Conservation (phyloP, 2,797 vertebrate species). For the Paguma larvata region DNA sequence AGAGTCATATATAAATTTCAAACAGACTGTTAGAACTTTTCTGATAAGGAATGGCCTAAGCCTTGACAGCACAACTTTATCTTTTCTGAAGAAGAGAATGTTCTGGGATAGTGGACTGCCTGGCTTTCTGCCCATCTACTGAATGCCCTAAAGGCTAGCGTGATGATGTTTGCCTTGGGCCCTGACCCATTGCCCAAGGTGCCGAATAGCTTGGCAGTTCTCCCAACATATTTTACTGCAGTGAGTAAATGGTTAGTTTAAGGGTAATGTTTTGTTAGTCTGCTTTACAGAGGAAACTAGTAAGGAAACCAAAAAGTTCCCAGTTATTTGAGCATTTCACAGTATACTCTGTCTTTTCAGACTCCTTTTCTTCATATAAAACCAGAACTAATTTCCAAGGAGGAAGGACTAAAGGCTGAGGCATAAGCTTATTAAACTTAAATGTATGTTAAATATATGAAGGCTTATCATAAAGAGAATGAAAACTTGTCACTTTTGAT, state of each 20-base stretch:
- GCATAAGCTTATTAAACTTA: slow-evolving; percentile 61
- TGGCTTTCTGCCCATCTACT: slow-evolving; percentile 5
- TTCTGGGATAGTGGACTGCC: neutral
- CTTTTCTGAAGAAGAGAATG: slow-evolving; percentile 58
- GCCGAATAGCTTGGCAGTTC: slow-evolving; percentile 18
- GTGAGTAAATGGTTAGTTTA: slow-evolving; percentile 42
- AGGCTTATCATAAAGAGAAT: slow-evolving; percentile 64
- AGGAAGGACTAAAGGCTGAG: slow-evolving; percentile 70
- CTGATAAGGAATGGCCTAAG: slow-evolving; percentile 28
- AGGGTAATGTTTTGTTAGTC: slow-evolving; percentile 42
- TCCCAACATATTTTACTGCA: neutral
- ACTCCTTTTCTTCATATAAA: slow-evolving; percentile 26
- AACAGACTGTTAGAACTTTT: neutral
- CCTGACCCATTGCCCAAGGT: slow-evolving; percentile 20
- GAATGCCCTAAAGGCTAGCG: neutral
- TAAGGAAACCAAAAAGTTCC: slow-evolving; percentile 9
- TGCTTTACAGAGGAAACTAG: slow-evolving; percentile 53
- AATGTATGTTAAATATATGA: slow-evolving; percentile 15
- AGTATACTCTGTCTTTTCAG: neutral
- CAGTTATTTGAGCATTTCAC: slow-evolving; percentile 20
- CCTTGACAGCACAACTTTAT: slow-evolving; percentile 29
- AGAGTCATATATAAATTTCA: slow-evolving; percentile 5
- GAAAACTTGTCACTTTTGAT: slow-evolving; percentile 78
- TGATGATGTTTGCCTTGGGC: neutral
- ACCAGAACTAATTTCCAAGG: slow-evolving; percentile 50